Evolutionary conservation across 2,797 vertebrate genomes (phyloP).

Genomic region (Urophycis tenuis): DNA sequence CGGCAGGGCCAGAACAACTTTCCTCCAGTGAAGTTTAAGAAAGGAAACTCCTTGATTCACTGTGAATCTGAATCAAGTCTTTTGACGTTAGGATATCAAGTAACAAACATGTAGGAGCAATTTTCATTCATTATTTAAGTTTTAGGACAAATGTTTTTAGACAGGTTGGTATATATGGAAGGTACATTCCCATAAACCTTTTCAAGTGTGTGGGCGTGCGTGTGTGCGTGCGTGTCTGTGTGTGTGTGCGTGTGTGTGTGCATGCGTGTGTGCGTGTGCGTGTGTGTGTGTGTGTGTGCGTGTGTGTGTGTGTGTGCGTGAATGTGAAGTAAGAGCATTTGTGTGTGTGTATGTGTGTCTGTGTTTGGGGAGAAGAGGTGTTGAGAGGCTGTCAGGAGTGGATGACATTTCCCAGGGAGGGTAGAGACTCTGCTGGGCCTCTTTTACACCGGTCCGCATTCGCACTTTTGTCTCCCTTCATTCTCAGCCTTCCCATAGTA

Average conservation of each 20-base stretch:
- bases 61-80: not conserved
- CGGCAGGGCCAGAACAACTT: not conserved
- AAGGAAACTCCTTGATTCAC: no score
- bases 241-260: not conserved
- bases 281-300: slow-evolving; percentile 3
- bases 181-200: not conserved
- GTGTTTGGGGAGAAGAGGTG: not conserved
- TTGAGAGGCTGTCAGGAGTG: slow-evolving; percentile 32
- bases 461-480: slow-evolving; percentile 4
- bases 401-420: slow-evolving; percentile 40
- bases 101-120: not conserved
- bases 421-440: slow-evolving; percentile 16
- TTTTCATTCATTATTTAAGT: not conserved
- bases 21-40: not conserved
- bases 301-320: not conserved
- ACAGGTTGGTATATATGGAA: not conserved
- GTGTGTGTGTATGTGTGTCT: slow-evolving; percentile 2
- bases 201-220: no score
- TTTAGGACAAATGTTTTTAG: not conserved
- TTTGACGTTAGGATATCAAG: not conserved
- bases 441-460: slow-evolving; percentile 9
- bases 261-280: not conserved
- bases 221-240: no score
- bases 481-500: not conserved
- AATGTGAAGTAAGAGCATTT: no score